Percentiles rank a stretch among this genome's conserved stretches.
These are phyloP conservation scores for Nyleta sp. DNA, from an alignment of 2,888 invertebrate genomes.

Conservation along the genomic window DNA sequence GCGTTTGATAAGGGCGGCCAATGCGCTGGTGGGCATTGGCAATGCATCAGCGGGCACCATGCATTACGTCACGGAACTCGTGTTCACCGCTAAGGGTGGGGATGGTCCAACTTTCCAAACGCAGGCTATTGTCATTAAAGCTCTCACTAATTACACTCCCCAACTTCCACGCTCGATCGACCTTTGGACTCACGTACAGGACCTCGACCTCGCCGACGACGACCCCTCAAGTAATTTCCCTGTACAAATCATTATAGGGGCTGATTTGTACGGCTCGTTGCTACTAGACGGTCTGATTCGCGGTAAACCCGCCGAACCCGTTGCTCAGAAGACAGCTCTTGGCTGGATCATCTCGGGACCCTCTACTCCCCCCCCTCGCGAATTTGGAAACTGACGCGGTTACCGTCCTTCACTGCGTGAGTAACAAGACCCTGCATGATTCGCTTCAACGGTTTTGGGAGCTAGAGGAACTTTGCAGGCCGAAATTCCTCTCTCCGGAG, in stretches of 20 bases:
- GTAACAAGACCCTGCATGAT: neutral
- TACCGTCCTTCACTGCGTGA: neutral
- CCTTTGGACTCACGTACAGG: neutral
- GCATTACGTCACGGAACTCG: no score
- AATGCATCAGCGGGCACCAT: no score
- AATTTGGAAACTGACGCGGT: neutral
- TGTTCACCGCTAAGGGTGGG: neutral
- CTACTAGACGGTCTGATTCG: neutral
- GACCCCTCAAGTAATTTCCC: neutral
- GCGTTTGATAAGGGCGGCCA: neutral
- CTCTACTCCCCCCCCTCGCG: neutral
- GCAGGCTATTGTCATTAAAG: neutral
- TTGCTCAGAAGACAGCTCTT: neutral
- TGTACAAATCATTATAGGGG: neutral
- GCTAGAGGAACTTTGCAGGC: neutral
- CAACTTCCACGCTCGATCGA: neutral
- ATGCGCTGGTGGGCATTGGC: neutral
- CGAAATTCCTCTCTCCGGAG: neutral
- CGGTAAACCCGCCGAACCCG: neutral
- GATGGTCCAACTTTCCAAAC: neutral
- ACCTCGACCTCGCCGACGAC: neutral
- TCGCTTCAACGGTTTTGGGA: constrained; percentile 3
- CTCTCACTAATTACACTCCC: neutral
- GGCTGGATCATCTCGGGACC: constrained; percentile 18
- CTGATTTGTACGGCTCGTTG: neutral